Base-by-base conservation (phyloP, 2,113 vertebrate species). In the Callipepla squamata region DNA sequence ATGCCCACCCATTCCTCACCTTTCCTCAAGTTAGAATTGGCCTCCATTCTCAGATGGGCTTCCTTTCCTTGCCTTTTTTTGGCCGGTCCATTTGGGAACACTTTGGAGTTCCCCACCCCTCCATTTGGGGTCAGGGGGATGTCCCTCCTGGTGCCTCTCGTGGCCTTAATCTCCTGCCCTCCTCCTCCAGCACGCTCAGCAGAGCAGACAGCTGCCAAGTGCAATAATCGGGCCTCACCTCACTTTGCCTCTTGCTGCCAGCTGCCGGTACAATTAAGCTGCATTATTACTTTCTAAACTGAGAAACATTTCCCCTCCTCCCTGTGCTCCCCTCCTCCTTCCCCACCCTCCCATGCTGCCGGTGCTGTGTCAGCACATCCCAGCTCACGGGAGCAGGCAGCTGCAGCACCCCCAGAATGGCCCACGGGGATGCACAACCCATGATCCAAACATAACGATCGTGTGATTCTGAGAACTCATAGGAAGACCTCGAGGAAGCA, bases 141-240 rank as follows among this genome's bases (percentile, higher is more conserved):
- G 18, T 45, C 76, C 75, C 67, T 34, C 32, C 28, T 13, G 59
- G 40, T 80, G 77, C 44, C 14, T 77, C 48, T 6, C 32, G 45
- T 58, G 16, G 12, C 58, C 30, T 23, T 62, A 17, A 13, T 78
- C 42, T 51, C 53, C 65, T 67, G 48, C 55, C 53, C 44, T 36
- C 42, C 68, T 80, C 34, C 81, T 11, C 55, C 62, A 22, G 3
- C 59, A 4, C 2, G 36, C 38, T 13, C 70, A 61, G 78, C 44
- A 28, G 61, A 87, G 80, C 15, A 85, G 59, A 48, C 88, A 90
- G 80, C 86, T 92, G 93, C 83, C 91, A 81, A 91, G 72, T 55
- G 40, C 66, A 77, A 59, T 92, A 80, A 89, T 75, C 47, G 79
- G 78, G 65, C 81, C 94, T 96, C 63, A 83, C 81, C 92, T 76